Base-by-base conservation (phyloP, 2,113 vertebrate species). In the Elachura formosa region DNA sequence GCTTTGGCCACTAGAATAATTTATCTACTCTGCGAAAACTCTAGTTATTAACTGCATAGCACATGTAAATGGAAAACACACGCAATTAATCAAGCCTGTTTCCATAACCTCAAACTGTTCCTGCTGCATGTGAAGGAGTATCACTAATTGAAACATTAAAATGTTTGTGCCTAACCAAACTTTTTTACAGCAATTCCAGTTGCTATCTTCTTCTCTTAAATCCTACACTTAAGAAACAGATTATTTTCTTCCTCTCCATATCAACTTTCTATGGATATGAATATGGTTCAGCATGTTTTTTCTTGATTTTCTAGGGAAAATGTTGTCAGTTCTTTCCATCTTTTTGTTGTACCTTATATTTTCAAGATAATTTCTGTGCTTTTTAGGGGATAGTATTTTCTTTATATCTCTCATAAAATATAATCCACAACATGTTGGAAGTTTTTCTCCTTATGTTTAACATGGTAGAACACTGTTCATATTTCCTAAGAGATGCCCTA, bases 291-390 rank as follows among this genome's bases (percentile, higher is more conserved):
- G 15, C 1, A 33, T 34, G 14, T 46, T 5, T 6, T 67, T 55
- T 18, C 5, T 48, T 61, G 36, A 21, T 80, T 80, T 89, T 91
- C 31, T 55, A 68, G 8, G 34, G 45, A 61, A 90, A 69, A 38
- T 38, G 0, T 25, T 40, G 3, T 3, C 5, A 15, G 4, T 76
- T 19, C 2, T 46, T 62, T 41, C 31, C 4, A 16, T 12, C 1
- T 5, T 17, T 46, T 49, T 56, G 69, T 64, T 38, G 3, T n/a
- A 20, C 4, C 3, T 87, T 1, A 6, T 75, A 14, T 54, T 82
- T 58, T 14, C 5, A 38, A 26, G 9, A 49, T 38, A 0, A 34
- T 51, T 71, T 3, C 2, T 79, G 5, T 20, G 7, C 3, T 61
- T 89, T 74, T 23, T 16, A 1, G 1, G n/a, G 17, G 8, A 2